A percentile compares a stretch with the other conserved stretches of the same genome.
Evolutionary conservation across 2,797 vertebrate genomes (phyloP).

Genomic region (Leptatherina wallacei): DNA sequence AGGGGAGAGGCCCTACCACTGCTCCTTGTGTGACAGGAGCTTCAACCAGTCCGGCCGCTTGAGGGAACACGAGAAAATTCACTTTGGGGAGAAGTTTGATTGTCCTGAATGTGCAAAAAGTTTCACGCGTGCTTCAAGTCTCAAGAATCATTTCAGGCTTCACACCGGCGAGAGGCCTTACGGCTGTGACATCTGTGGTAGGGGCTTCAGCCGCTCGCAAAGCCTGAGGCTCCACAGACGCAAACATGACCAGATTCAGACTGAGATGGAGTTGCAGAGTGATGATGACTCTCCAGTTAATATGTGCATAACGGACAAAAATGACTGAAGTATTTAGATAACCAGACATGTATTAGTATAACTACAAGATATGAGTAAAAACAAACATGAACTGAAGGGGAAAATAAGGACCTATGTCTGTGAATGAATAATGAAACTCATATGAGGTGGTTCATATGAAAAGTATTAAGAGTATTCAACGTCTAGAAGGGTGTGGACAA

Average conservation of each 20-base stretch:
- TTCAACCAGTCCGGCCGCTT: slow-evolving; percentile 80
- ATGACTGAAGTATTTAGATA: slow-evolving; percentile 59
- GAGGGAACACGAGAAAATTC: slow-evolving; percentile 78
- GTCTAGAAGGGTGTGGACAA: slow-evolving; percentile 11
- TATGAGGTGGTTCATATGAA: slow-evolving; percentile 32
- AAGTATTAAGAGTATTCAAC: slow-evolving; percentile 36
- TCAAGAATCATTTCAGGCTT: slow-evolving; percentile 80
- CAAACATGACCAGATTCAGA: slow-evolving; percentile 61
- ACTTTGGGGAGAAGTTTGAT: slow-evolving; percentile 79
- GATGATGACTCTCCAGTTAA: slow-evolving; percentile 72
- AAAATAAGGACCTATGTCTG: slow-evolving; percentile 53
- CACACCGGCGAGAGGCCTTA: slow-evolving; percentile 81
- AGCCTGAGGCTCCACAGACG: slow-evolving; percentile 78
- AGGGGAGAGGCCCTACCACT: slow-evolving; percentile 76
- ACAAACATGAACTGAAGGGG: slow-evolving; percentile 13
- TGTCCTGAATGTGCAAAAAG: slow-evolving; percentile 79
- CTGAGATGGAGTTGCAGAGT: slow-evolving; percentile 58
- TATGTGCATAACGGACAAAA: slow-evolving; percentile 72
- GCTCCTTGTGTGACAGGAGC: slow-evolving; percentile 71
- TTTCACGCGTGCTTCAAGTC: slow-evolving; percentile 76
- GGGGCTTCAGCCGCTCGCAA: slow-evolving; percentile 80
- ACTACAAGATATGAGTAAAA: slow-evolving; percentile 19
- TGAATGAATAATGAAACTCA: slow-evolving; percentile 35
- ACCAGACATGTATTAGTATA: slow-evolving; percentile 34
- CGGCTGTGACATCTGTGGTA: slow-evolving; percentile 73